These are phyloP conservation scores for Rotaria sp. DNA, from an alignment of 2,888 invertebrate genomes.

Conservation along the genomic window DNA sequence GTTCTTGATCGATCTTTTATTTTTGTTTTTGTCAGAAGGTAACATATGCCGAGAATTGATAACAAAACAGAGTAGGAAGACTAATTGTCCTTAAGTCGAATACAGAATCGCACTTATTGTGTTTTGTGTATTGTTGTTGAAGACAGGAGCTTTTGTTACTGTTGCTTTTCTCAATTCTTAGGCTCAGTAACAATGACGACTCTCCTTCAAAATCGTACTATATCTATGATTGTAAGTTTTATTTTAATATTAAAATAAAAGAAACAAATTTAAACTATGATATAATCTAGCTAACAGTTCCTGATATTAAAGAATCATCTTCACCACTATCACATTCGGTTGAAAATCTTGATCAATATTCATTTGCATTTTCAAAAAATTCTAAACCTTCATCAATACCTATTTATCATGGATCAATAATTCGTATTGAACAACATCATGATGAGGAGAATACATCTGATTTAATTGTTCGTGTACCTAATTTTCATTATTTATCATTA, in stretches of 20 bases:
- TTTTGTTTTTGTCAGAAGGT: not conserved
- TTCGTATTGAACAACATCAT: not conserved
- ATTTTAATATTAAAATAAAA: not conserved
- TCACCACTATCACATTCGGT: not conserved
- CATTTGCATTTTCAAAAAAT: not conserved
- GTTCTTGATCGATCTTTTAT: not conserved
- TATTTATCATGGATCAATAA: not conserved
- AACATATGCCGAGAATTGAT: not conserved
- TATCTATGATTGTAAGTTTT: conserved; percentile 6
- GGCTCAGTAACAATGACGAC: not conserved
- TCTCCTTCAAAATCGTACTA: not conserved
- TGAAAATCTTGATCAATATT: not conserved
- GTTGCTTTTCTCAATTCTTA: not conserved
- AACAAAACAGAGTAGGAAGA: not conserved
- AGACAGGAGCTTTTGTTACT: not conserved
- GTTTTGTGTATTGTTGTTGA: not conserved
- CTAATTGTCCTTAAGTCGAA: not conserved
- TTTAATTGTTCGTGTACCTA: not conserved
- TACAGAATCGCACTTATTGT: not conserved
- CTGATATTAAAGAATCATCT: not conserved
- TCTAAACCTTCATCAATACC: not conserved
- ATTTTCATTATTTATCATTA: not conserved
- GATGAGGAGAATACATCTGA: not conserved
- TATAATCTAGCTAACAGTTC: not conserved
- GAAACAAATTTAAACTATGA: not conserved